These are phyloP conservation scores for Eurystomus glaucurus DNA, from an alignment of 2,797 vertebrate genomes.

Conservation along the genomic window DNA sequence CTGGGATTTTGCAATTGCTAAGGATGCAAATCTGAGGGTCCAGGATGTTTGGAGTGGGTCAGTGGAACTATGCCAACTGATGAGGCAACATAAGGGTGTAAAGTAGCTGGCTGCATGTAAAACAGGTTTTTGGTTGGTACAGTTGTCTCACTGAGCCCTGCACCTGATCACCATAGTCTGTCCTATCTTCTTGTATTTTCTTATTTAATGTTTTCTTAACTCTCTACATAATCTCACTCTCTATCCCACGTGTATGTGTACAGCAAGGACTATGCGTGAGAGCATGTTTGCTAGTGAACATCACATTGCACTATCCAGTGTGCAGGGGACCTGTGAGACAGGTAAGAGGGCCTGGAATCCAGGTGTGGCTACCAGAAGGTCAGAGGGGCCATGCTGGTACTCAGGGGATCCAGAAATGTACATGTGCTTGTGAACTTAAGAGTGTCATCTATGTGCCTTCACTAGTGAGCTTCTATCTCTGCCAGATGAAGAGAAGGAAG, in stretches of 20 bases:
- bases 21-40: neutral
- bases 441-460: neutral
- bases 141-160: neutral
- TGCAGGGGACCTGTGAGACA: rapidly evolving
- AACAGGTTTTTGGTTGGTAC: neutral
- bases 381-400: rapidly evolving
- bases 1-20: neutral
- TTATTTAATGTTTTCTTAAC: neutral
- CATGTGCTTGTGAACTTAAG: neutral
- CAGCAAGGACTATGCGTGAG: neutral
- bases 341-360: neutral
- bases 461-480: neutral
- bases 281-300: rapidly evolving
- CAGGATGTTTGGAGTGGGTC: neutral
- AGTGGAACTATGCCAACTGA: neutral
- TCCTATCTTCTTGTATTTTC: neutral
- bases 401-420: neutral
- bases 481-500: neutral
- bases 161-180: neutral
- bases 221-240: neutral
- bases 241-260: too few relatives aligned
- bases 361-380: neutral
- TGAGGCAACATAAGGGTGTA: neutral
- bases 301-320: neutral
- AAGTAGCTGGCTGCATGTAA: neutral